Evolutionary conservation across 1,140 invertebrate genomes (phyloP), one percentile per base, ranked within the genome.

Genomic region (Mercenaria mercenaria): DNA sequence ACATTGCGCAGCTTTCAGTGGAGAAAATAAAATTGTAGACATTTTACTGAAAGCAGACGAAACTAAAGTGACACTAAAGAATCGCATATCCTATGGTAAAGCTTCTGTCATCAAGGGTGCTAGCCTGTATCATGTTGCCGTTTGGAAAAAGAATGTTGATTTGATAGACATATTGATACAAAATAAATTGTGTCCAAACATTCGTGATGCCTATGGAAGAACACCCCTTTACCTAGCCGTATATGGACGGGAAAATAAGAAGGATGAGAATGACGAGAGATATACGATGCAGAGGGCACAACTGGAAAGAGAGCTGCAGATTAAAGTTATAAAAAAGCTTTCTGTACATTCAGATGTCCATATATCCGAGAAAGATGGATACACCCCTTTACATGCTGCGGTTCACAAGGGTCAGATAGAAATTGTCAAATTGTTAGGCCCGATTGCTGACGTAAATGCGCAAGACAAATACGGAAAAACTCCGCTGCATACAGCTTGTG

Each of bases 121-220:
- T 50, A 20, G 15, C 26, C 18, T 86, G 26, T 86, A 29, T 64
- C 84, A 86, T 59, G 43, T 86, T 13, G 84, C 84, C 43, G 84
- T 86, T 61, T 77, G n/a, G 43, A 77, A 76, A 11, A 56, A 77
- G 26, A 64, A 61, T 64, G 56, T 26, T 13, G 23, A 37, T 13
- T 23, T 81, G 13, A 39, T 81, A 1, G 32, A 81, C 1, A 23
- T 37, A 15, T 41, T 81, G 23, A 34, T 81, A 20, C 13, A 81
- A 15, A 39, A 37, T n/a, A 39, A 39, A 23, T 20, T 43, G 3
- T 32, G 50, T 52, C 79, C 79, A 0, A 81, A 81, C 34, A n/a
- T 61, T 15, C 50, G 39, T 11, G 79, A 81, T 23, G 34, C 61
- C 52, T 81, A 59, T 61, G 79, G 79, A 39, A 34, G 39, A 41